Percentiles rank a stretch among this genome's conserved stretches.
These are phyloP conservation scores for Cassiopea andromeda DNA, from an alignment of 30 jellyfish, hydroid and myxozoan genomes.

Conservation along the genomic window DNA sequence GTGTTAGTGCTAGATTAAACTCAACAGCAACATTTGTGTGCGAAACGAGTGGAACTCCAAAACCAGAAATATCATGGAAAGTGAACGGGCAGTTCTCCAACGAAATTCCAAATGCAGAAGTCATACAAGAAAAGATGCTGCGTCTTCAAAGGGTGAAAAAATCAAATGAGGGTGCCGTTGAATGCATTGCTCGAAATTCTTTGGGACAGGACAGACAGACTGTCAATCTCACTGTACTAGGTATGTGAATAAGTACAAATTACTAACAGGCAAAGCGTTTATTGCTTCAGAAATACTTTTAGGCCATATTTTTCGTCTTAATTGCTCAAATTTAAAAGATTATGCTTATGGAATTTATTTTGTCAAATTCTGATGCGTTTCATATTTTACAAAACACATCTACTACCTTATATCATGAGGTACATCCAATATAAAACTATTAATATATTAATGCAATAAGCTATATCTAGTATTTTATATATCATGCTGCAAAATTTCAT, in stretches of 20 bases:
- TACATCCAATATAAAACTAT: too few relatives aligned
- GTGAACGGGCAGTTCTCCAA: neutral
- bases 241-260: neutral
- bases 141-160: neutral
- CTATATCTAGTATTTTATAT: too few relatives aligned
- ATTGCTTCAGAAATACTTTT: too few relatives aligned
- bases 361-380: too few relatives aligned
- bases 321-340: too few relatives aligned
- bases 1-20: neutral
- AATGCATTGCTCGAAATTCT: constrained; percentile 12
- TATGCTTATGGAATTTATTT: too few relatives aligned
- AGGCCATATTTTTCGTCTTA: too few relatives aligned
- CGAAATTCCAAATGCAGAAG: neutral
- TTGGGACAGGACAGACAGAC: constrained; percentile 2
- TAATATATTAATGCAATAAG: too few relatives aligned
- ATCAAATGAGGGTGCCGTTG: neutral
- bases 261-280: too few relatives aligned
- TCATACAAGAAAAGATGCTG: neutral
- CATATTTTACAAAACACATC: too few relatives aligned
- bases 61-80: neutral
- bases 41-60: constrained; percentile 9
- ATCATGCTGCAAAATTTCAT: too few relatives aligned
- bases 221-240: constrained; percentile 6
- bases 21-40: constrained; percentile 7
- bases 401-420: too few relatives aligned